Conservation (phyloP, 2,113 vertebrate species). For the Egretta garzetta region DNA sequence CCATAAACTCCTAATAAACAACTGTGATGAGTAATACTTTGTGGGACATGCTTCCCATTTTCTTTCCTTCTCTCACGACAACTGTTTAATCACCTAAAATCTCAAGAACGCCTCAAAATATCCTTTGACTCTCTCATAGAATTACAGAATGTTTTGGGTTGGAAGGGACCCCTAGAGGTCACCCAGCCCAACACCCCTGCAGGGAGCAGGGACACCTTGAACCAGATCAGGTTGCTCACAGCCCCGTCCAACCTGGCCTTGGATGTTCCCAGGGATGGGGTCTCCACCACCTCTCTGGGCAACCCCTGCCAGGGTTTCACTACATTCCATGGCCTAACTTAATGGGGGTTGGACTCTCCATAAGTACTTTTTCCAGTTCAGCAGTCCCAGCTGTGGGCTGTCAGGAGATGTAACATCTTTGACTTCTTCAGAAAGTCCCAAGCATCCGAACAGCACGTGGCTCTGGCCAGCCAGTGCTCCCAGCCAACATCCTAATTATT, state of each 20-base stretch:
- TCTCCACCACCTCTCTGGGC: too few species aligned
- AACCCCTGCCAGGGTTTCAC: too few species aligned
- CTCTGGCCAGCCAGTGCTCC: background rate
- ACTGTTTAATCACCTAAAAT: background rate
- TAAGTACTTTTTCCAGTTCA: background rate
- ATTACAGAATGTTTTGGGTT: too few species aligned
- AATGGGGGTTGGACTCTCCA: background rate
- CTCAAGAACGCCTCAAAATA: slow-evolving; percentile 13
- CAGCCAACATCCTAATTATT: background rate
- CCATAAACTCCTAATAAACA: background rate
- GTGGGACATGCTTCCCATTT: background rate
- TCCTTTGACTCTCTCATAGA: background rate
- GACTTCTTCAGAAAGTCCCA: background rate
- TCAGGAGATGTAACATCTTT: background rate
- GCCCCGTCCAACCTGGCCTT: too few species aligned
- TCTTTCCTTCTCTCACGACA: background rate
- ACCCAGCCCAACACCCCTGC: too few species aligned
- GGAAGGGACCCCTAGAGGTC: too few species aligned
- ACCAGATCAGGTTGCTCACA: too few species aligned
- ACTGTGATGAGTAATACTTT: background rate
- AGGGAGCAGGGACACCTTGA: too few species aligned
- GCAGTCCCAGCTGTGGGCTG: background rate
- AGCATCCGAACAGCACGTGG: fast-evolving
- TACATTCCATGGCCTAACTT: background rate
- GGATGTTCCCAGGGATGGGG: too few species aligned